These are phyloP conservation scores for Bembecia ichneumoniformis DNA, from an alignment of 2,888 invertebrate species.

Conservation along the genomic window DNA sequence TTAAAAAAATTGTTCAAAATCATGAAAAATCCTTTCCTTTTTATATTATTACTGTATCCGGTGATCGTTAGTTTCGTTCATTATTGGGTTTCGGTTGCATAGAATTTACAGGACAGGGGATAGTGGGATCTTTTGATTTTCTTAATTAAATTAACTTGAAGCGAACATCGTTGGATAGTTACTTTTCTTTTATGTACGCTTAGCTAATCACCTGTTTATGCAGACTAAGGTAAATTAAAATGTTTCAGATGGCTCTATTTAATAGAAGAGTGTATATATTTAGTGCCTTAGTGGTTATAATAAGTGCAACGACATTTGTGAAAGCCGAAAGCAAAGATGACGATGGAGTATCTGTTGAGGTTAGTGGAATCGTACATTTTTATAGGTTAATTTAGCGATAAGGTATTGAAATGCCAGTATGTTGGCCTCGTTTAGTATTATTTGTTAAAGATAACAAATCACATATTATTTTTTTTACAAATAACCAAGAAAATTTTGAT, in stretches of 20 bases:
- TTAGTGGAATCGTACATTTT: constrained; percentile 24
- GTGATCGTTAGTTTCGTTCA: constrained; percentile 14
- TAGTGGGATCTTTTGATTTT: constrained; percentile 11
- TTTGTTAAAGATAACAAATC: too few species aligned
- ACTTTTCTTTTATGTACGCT: neutral
- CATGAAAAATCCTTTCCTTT: neutral
- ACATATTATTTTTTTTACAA: too few species aligned
- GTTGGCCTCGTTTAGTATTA: too few species aligned
- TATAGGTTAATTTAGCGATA: neutral
- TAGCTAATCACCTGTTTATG: too few species aligned
- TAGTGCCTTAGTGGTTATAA: constrained; percentile 39
- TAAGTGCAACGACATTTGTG: constrained; percentile 23
- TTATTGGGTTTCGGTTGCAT: too few species aligned
- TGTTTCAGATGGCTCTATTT: constrained; percentile 57
- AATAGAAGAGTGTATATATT: constrained; percentile 33
- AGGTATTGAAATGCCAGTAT: too few species aligned
- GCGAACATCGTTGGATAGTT: neutral
- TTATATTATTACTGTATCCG: constrained; percentile 39
- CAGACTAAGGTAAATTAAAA: neutral
- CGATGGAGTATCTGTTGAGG: constrained; percentile 55
- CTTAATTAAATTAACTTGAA: constrained; percentile 36
- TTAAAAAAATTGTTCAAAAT: neutral
- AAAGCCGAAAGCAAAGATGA: constrained; percentile 37
- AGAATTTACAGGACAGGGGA: too few species aligned
- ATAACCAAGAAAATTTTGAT: too few species aligned